Conservation (phyloP, 2,113 vertebrate species). For the Etia nguti region DNA sequence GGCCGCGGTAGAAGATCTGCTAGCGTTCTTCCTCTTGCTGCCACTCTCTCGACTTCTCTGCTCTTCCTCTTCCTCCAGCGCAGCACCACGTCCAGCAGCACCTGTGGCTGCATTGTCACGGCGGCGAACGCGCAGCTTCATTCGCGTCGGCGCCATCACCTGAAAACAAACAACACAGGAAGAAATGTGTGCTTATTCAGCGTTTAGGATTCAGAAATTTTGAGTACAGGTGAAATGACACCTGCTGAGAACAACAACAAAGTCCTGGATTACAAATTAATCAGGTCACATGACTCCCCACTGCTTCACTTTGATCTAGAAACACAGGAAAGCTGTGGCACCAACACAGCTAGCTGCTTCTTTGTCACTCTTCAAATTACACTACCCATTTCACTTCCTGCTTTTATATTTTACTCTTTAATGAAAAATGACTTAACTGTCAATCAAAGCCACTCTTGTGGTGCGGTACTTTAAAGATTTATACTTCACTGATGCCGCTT, state of each 20-base stretch:
- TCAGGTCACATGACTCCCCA: neutral
- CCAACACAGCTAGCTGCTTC: neutral
- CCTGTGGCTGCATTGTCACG: neutral
- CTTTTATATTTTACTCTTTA: neutral
- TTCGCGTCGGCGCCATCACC: constrained; percentile 77
- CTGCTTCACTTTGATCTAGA: neutral
- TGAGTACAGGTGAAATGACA: neutral
- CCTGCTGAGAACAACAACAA: neutral
- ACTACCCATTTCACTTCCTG: neutral
- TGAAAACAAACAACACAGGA: constrained; percentile 2
- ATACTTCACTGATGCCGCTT: neutral
- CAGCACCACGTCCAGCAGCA: neutral
- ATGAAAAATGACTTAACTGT: neutral
- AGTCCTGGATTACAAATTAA: neutral
- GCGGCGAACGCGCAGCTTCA: constrained; percentile 73
- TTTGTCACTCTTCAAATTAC: neutral
- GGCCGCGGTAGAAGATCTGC: neutral
- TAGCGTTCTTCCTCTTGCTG: neutral
- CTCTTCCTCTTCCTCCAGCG: neutral
- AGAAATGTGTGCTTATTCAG: neutral
- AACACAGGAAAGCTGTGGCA: neutral
- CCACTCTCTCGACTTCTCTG: neutral
- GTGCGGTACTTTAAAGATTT: no score
- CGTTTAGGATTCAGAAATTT: neutral
- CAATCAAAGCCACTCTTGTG: neutral